Evolutionary conservation across 2,113 vertebrate genomes (phyloP).

Genomic region (Perca fluviatilis): DNA sequence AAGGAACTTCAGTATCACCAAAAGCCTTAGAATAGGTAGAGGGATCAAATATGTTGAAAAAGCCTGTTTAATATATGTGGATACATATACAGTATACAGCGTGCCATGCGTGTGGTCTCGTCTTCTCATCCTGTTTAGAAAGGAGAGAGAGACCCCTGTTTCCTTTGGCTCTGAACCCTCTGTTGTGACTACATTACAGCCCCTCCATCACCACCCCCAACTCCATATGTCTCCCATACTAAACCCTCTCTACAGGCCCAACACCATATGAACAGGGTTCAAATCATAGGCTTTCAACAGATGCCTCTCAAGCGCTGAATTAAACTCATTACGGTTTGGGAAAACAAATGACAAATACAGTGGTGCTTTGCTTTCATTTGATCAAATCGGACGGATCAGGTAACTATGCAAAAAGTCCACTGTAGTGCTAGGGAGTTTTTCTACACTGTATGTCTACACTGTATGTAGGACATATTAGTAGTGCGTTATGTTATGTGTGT

Average conservation of each 20-base stretch:
- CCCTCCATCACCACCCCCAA: constrained; percentile 43
- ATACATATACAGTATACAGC: constrained; percentile 55
- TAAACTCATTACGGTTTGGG: not conserved
- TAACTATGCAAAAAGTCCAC: not conserved
- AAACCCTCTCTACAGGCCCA: constrained; percentile 2
- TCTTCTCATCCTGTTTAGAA: constrained; percentile 89
- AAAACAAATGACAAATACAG: constrained; percentile 6
- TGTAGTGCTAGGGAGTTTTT: not conserved
- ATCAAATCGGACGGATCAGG: not conserved
- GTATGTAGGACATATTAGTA: no score
- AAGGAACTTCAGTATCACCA: constrained; percentile 4
- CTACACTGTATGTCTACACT: not conserved
- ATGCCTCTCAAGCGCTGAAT: constrained; percentile 1
- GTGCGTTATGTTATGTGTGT: no score
- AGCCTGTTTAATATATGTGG: constrained; percentile 49
- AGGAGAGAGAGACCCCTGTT: constrained; percentile 88
- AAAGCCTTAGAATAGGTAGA: constrained; percentile 32
- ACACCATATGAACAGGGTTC: not conserved
- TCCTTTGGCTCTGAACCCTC: constrained; percentile 91
- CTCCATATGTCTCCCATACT: constrained; percentile 61
- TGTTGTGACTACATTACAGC: constrained; percentile 93
- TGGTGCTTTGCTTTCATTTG: not conserved
- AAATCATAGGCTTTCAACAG: not conserved
- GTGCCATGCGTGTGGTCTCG: constrained; percentile 72
- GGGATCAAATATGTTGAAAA: constrained; percentile 46